Conservation (phyloP, 2,113 vertebrate genomes). For the Callipepla californica region DNA sequence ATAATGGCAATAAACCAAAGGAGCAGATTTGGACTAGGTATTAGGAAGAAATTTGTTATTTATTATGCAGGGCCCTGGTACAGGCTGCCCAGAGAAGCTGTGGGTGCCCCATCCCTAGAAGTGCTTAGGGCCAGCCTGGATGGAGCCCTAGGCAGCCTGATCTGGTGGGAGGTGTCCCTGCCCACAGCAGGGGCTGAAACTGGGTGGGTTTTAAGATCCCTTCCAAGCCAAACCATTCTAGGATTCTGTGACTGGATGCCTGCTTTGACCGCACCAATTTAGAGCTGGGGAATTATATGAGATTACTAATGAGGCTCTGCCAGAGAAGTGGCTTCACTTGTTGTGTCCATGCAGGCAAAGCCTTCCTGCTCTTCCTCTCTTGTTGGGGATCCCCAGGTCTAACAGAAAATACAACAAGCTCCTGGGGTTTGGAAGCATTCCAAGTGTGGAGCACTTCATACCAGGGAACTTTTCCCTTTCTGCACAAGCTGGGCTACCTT, state of each 20-base stretch:
- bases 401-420: background rate
- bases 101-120: background rate
- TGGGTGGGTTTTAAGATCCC: background rate
- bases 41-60: background rate
- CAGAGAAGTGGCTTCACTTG: rapidly evolving
- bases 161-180: background rate
- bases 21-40: background rate
- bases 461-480: background rate
- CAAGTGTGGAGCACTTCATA: background rate
- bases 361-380: background rate
- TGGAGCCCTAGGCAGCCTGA: too few species aligned
- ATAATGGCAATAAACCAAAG: background rate
- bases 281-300: background rate
- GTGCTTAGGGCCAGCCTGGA: background rate
- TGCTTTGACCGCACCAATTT: rapidly evolving
- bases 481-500: background rate
- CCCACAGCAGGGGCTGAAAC: background rate
- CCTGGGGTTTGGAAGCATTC: background rate
- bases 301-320: background rate
- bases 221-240: background rate
- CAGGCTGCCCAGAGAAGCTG: background rate
- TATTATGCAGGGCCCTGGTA: background rate
- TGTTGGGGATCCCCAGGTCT: rapidly evolving
- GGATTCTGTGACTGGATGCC: background rate
- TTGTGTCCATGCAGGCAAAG: background rate